Conservation (phyloP, 2,888 invertebrate species). For the Ichneumon xanthorius region DNA sequence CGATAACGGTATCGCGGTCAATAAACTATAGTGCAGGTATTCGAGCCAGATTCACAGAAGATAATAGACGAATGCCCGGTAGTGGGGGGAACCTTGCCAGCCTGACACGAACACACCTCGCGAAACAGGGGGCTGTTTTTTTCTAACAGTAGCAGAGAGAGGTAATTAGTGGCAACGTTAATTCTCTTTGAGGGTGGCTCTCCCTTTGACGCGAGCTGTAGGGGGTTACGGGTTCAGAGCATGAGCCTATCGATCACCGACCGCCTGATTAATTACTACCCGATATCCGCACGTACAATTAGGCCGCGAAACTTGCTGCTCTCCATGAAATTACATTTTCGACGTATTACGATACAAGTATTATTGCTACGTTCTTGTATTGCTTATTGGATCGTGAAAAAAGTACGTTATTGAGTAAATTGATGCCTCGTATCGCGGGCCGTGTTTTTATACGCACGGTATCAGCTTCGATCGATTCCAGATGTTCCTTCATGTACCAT, state of each 20-base stretch:
- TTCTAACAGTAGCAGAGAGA: constrained; percentile 47
- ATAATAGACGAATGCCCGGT: not conserved
- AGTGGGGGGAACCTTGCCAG: not conserved
- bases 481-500: constrained; percentile 12
- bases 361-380: not conserved
- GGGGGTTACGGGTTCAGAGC: constrained; percentile 35
- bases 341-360: not conserved
- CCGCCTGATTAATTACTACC: constrained; percentile 55
- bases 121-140: constrained; percentile 1
- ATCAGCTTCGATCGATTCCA: constrained; percentile 3
- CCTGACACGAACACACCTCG: constrained; percentile 5
- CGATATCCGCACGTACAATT: constrained; percentile 47
- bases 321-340: constrained; percentile 25
- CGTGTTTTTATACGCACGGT: not conserved
- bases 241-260: constrained; percentile 53
- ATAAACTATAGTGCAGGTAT: not conserved
- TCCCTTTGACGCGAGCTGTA: constrained; percentile 52
- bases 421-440: constrained; percentile 6
- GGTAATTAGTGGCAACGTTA: constrained; percentile 61
- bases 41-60: not conserved
- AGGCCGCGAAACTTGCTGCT: constrained; percentile 26
- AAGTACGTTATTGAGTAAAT: not conserved
- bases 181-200: constrained; percentile 63
- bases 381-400: not conserved
- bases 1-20: not conserved